These are phyloP conservation scores for Phenganax stokvisi DNA, from an alignment of 92 coral and sea anemone genomes.

Conservation along the genomic window DNA sequence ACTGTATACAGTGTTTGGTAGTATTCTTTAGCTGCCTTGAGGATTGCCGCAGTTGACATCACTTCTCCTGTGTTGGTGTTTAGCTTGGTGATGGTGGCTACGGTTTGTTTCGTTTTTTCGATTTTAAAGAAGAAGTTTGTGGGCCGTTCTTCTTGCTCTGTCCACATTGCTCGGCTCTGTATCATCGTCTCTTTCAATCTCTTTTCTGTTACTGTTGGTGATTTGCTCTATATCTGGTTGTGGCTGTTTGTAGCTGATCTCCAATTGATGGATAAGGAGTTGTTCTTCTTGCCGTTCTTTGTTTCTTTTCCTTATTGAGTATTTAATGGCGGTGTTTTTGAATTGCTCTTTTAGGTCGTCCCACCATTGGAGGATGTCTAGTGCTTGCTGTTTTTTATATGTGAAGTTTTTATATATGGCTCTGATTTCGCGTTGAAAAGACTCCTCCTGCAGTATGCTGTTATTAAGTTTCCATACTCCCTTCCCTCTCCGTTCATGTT, in stretches of 20 bases:
- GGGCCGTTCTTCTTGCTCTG: slow-evolving; percentile 26
- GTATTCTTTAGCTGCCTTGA: background rate
- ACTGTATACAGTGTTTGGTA: background rate
- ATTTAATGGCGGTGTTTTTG: background rate
- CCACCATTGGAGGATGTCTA: slow-evolving; percentile 44
- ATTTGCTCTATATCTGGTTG: no score
- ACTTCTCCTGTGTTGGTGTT: background rate
- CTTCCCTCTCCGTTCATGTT: background rate
- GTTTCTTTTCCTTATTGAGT: background rate
- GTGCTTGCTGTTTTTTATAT: background rate
- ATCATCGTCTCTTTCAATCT: slow-evolving; percentile 6
- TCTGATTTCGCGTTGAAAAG: background rate
- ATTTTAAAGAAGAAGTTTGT: slow-evolving; percentile 16
- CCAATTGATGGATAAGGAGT: no score
- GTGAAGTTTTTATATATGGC: slow-evolving; percentile 18
- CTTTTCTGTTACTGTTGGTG: no score
- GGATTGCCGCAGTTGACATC: background rate
- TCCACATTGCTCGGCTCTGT: slow-evolving; percentile 17
- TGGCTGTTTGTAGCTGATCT: no score
- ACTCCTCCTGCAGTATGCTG: background rate
- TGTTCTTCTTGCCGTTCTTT: background rate
- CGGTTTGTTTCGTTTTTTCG: background rate
- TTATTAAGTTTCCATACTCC: slow-evolving; percentile 10
- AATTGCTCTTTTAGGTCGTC: slow-evolving; percentile 36
- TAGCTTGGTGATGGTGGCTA: background rate